Evolutionary conservation across 1,140 invertebrate genomes (phyloP), one percentile per base, ranked within the genome.

Genomic region (Trichogramma pretiosum): DNA sequence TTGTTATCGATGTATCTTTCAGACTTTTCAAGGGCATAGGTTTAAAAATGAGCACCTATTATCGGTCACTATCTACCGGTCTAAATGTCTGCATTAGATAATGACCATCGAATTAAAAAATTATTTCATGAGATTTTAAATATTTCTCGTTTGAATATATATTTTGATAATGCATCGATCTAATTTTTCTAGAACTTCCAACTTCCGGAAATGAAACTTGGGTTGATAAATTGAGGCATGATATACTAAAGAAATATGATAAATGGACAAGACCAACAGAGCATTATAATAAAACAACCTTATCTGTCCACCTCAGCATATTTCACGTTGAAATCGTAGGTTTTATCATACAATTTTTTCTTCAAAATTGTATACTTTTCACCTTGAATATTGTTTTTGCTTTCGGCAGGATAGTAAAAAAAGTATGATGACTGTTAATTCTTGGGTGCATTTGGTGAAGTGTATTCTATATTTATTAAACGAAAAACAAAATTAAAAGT

Each of bases 211-310:
- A 77, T 53, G 59, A 73, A n/a, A 80, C 77, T 8, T 64, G 65
- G 52, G 71, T 72, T 11, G 79, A 82, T 60, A 61, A 64, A 3
- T 62, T 82, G 34, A 74, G 77, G 50, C 62, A 72, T 30, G 72
- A 78, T 56, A 56, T 82, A 2, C 70, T 81, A 17, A 57, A 73
- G 3, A 77, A 75, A 44, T 82, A 82, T 53, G 78, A 82, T 56
- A 78, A 77, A 62, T 74, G 77, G 47, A 67, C 75, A 3, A 70
- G 79, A 50, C 79, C 79, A 3, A 57, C 73, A 0, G 67, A 76
- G 47, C 70, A 77, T 49, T 70, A 63, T 41, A 68, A 73, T 40
- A 58, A 64, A 2, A 77, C 78, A 0, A 68, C 60, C n/a, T 73
- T 82, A n/a, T 59, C 53, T 3, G 57, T 82, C 22, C 72, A 67